Conservation (phyloP, 92 coral and sea anemone genomes). For the Parazoanthus swiftii region DNA sequence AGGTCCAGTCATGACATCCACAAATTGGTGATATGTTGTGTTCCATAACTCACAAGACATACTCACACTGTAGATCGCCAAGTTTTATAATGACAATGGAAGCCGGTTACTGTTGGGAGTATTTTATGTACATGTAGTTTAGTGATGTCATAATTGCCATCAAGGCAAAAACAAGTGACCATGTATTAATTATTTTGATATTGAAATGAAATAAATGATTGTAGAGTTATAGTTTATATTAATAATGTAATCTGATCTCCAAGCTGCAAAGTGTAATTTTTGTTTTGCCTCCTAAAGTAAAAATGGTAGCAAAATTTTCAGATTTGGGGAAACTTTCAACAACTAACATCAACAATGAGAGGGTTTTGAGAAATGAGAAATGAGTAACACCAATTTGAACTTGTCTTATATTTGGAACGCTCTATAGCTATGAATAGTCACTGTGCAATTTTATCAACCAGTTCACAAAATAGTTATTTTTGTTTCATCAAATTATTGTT, state of each 20-base stretch:
- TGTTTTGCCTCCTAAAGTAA: not conserved
- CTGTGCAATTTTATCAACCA: too few species aligned
- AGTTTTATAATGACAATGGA: not conserved
- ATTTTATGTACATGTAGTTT: too few species aligned
- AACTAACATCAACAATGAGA: too few species aligned
- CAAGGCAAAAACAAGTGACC: too few species aligned
- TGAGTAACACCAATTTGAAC: not conserved
- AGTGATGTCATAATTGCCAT: not conserved
- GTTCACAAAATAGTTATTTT: not conserved
- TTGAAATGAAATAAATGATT: too few species aligned
- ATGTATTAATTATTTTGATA: not conserved
- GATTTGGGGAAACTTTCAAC: not conserved
- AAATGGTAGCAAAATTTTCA: too few species aligned
- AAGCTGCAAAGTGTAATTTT: not conserved
- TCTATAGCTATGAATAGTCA: too few species aligned
- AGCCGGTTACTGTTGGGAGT: not conserved
- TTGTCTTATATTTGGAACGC: not conserved
- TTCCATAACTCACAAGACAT: not conserved
- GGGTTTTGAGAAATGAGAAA: not conserved
- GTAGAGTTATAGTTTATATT: not conserved
- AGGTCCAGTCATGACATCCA: conserved; percentile 28
- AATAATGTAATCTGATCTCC: not conserved
- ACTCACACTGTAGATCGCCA: not conserved
- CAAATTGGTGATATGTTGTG: not conserved
- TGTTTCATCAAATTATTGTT: too few species aligned